These are phyloP conservation scores for Listronotus bonariensis DNA, from an alignment of 1,140 invertebrate species.

Conservation along the genomic window DNA sequence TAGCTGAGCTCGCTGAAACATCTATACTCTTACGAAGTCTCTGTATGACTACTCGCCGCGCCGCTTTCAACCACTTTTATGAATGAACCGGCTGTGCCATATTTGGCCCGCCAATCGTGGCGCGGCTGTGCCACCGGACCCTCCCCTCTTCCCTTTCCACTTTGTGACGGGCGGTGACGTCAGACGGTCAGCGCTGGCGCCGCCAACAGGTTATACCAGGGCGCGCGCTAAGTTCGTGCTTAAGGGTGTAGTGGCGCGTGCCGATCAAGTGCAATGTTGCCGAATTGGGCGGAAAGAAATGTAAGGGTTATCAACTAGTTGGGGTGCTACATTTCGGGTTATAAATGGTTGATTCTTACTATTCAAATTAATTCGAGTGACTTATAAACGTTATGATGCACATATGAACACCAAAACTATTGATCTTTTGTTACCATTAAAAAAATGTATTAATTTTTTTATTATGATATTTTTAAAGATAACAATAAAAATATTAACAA, in stretches of 20 bases:
- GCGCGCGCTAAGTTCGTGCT: conserved; percentile 29
- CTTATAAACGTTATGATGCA: too few species aligned
- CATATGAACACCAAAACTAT: too few species aligned
- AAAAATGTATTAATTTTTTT: too few species aligned
- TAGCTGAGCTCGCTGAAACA: conserved; percentile 7
- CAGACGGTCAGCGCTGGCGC: conserved; percentile 42
- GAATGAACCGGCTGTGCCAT: conserved; percentile 62
- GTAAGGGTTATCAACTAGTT: background rate
- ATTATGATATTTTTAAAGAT: too few species aligned
- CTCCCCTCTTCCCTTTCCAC: conserved; percentile 41
- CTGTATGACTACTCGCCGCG: conserved; percentile 31
- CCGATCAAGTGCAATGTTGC: conserved; percentile 21
- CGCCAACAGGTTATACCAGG: conserved; percentile 32
- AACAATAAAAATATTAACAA: too few species aligned
- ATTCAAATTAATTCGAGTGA: too few species aligned
- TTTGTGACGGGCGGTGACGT: conserved; percentile 53
- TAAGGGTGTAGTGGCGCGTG: conserved; percentile 34
- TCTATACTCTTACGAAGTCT: conserved; percentile 25
- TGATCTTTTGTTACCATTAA: too few species aligned
- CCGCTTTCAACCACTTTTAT: conserved; percentile 56
- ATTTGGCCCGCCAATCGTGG: conserved; percentile 55
- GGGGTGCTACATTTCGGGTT: too few species aligned
- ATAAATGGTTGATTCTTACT: too few species aligned
- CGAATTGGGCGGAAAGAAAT: conserved; percentile 4
- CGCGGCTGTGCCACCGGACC: conserved; percentile 23